phyloP scores from a whole-genome alignment of 2,888 invertebrate genomes.

The Noctua fimbriata region DNA sequence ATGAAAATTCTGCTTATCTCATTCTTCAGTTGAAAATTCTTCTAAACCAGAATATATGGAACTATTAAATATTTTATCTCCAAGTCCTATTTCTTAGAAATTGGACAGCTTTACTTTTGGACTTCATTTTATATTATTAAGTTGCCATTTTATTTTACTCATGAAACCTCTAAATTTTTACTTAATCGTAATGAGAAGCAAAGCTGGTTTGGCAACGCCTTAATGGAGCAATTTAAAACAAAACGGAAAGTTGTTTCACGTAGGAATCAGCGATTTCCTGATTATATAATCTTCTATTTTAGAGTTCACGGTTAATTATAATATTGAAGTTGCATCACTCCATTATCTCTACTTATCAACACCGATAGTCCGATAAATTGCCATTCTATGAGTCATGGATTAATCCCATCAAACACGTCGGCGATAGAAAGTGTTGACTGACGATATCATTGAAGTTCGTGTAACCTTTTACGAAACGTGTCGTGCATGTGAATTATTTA shows the following conservation, averaged over 20 bases:
- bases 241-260: constrained; percentile 44
- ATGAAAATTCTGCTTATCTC: constrained; percentile 16
- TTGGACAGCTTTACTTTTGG: constrained; percentile 5
- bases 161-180: constrained; percentile 18
- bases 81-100: not conserved
- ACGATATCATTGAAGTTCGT: constrained; percentile 79
- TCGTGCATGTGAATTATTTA: constrained; percentile 82
- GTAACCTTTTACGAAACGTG: constrained; percentile 82
- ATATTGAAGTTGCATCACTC: constrained; percentile 54
- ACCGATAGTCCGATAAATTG: constrained; percentile 55
- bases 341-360: constrained; percentile 60
- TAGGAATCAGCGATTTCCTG: constrained; percentile 52
- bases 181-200: constrained; percentile 14
- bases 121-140: not conserved
- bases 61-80: constrained; percentile 19
- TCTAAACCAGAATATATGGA: constrained; percentile 11
- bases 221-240: constrained; percentile 43
- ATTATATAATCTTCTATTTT: constrained; percentile 65
- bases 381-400: constrained; percentile 67
- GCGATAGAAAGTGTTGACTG: constrained; percentile 83
- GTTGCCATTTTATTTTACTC: constrained; percentile 7
- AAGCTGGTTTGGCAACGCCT: constrained; percentile 27
- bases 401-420: constrained; percentile 66
- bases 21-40: constrained; percentile 14
- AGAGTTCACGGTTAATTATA: constrained; percentile 71